phyloP scores from a whole-genome alignment of 2,113 vertebrate genomes.

The Pituophis catenifer region DNA sequence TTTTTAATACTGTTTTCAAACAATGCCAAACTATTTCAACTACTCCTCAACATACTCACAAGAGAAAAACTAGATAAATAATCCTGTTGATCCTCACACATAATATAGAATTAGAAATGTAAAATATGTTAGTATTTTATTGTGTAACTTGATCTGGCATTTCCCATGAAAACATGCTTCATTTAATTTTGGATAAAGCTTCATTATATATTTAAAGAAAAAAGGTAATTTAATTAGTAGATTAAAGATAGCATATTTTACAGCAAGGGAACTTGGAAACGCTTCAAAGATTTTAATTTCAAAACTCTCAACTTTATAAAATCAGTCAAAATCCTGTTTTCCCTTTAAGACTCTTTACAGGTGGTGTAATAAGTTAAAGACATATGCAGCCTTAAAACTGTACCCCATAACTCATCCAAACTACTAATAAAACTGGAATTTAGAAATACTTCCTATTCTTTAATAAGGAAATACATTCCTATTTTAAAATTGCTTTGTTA shows the following conservation, averaged over 20 bases:
- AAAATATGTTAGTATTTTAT: neutral
- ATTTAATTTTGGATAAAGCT: constrained; percentile 19
- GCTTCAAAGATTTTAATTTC: constrained; percentile 28
- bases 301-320: neutral
- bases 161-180: neutral
- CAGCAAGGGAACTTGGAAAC: constrained; percentile 11
- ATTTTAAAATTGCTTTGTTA: neutral
- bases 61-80: accelerated
- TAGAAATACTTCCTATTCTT: neutral
- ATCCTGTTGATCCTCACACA: neutral
- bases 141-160: neutral
- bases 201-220: neutral
- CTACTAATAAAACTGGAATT: neutral
- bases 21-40: constrained; percentile 3
- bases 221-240: neutral
- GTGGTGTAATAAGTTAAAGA: constrained; percentile 3
- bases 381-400: neutral
- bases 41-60: neutral
- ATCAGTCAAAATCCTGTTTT: constrained; percentile 8
- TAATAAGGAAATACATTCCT: neutral
- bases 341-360: neutral
- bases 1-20: constrained; percentile 28
- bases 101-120: neutral
- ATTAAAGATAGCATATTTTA: constrained; percentile 12
- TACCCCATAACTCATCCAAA: neutral